phyloP scores from a whole-genome alignment of 2,797 vertebrate species.

The Enteromius viviparus region DNA sequence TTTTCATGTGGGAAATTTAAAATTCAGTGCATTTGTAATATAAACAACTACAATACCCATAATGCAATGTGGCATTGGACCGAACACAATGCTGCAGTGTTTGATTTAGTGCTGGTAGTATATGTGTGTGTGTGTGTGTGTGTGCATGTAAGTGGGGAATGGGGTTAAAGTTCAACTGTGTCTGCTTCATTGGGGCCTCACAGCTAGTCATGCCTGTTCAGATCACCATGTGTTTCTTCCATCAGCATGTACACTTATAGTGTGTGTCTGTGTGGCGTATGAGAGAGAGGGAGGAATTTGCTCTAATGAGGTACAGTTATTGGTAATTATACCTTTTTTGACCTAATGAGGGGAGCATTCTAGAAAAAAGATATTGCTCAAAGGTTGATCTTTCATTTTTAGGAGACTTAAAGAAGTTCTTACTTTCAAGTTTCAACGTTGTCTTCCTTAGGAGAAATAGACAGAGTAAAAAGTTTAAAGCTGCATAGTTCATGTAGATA shows the following conservation, averaged over 20 bases:
- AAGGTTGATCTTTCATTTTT: neutral
- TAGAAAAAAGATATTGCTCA: neutral
- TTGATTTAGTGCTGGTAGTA: slow-evolving; percentile 3
- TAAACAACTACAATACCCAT: slow-evolving; percentile 24
- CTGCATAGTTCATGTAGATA: neutral
- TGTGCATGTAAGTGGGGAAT: slow-evolving; percentile 14
- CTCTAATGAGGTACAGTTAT: slow-evolving; percentile 6
- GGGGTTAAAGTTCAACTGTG: slow-evolving; percentile 66
- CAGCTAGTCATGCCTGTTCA: slow-evolving; percentile 40
- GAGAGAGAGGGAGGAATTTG: neutral
- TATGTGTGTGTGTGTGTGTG: slow-evolving; percentile 13
- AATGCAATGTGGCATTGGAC: slow-evolving; percentile 2
- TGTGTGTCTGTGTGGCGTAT: slow-evolving; percentile 51
- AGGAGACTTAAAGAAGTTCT: neutral
- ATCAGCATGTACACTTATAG: slow-evolving; percentile 63
- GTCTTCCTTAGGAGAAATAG: neutral
- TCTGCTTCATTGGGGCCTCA: slow-evolving; percentile 50
- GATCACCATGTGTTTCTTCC: slow-evolving; percentile 65
- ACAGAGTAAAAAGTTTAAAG: neutral
- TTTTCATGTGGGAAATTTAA: slow-evolving; percentile 1
- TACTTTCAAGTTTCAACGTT: neutral
- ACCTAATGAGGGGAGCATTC: neutral
- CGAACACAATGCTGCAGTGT: slow-evolving; percentile 35
- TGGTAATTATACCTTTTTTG: slow-evolving; percentile 11
- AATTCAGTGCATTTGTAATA: neutral